Evolutionary conservation across 2,888 invertebrate genomes (phyloP).

Genomic region (Cephus runcator): DNA sequence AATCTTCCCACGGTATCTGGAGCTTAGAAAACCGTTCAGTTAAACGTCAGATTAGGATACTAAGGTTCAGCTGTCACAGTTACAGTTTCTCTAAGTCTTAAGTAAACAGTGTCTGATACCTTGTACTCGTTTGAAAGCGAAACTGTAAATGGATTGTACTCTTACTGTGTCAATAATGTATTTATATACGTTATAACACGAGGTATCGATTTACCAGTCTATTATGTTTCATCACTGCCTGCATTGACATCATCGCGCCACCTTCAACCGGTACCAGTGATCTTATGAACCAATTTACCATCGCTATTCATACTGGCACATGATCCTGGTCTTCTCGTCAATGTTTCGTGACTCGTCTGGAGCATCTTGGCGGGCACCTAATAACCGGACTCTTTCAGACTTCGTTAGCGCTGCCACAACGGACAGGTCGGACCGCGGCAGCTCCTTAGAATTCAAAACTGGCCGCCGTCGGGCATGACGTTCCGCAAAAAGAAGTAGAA

Average conservation of each 20-base stretch:
- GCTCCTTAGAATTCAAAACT: neutral
- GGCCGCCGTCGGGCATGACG: neutral
- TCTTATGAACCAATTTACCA: neutral
- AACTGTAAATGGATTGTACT: neutral
- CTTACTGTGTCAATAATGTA: neutral
- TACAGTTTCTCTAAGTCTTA: neutral
- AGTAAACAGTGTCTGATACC: neutral
- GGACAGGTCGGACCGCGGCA: conserved; percentile 14
- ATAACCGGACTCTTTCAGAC: conserved; percentile 47
- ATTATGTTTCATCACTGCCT: neutral
- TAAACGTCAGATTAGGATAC: neutral
- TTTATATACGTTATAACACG: neutral
- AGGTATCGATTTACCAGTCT: neutral
- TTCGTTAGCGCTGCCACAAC: conserved; percentile 40
- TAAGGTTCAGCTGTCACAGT: neutral
- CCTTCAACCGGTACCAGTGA: neutral
- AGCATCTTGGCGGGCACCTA: conserved; percentile 14
- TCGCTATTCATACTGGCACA: neutral
- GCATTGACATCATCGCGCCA: neutral
- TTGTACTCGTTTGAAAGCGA: neutral
- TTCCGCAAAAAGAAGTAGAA: neutral
- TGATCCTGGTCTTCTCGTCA: neutral
- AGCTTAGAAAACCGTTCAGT: neutral
- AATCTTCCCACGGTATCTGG: neutral
- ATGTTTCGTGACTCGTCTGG: neutral